These are phyloP conservation scores for Epinephelus lanceolatus DNA, from an alignment of 2,113 vertebrate genomes.

Conservation along the genomic window DNA sequence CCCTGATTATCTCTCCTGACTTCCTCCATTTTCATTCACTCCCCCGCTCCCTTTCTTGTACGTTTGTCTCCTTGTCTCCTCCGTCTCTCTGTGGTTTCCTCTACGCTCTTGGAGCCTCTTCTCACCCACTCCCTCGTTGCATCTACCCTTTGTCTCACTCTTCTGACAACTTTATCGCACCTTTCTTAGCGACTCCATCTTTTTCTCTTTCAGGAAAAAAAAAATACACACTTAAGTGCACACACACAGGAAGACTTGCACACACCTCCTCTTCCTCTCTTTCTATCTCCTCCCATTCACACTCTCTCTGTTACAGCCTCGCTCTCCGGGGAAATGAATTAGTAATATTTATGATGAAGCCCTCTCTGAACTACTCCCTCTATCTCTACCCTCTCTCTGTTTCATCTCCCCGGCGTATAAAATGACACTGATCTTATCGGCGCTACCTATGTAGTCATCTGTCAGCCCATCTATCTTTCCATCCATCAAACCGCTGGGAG, in stretches of 20 bases:
- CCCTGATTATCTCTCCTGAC: conserved; percentile 70
- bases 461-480: conserved; percentile 78
- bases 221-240: conserved; percentile 10
- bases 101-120: conserved; percentile 27
- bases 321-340: conserved; percentile 80
- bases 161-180: conserved; percentile 61
- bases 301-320: conserved; percentile 46
- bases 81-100: conserved; percentile 30
- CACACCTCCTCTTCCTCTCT: conserved; percentile 26
- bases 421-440: conserved; percentile 83
- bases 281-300: conserved; percentile 56
- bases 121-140: conserved; percentile 63
- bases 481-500: conserved; percentile 78
- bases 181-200: conserved; percentile 36
- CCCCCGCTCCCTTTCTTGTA: conserved; percentile 53
- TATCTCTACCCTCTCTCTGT: conserved; percentile 43
- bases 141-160: conserved; percentile 58
- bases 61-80: conserved; percentile 57
- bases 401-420: conserved; percentile 76
- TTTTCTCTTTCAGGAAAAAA: conserved; percentile 16
- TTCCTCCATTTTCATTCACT: conserved; percentile 65
- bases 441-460: conserved; percentile 78
- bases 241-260: conserved; percentile 3
- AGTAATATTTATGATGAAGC: conserved; percentile 83
- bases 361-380: conserved; percentile 54